Base-by-base conservation (phyloP, 2,797 vertebrate species). In the Rhincodon typus region DNA sequence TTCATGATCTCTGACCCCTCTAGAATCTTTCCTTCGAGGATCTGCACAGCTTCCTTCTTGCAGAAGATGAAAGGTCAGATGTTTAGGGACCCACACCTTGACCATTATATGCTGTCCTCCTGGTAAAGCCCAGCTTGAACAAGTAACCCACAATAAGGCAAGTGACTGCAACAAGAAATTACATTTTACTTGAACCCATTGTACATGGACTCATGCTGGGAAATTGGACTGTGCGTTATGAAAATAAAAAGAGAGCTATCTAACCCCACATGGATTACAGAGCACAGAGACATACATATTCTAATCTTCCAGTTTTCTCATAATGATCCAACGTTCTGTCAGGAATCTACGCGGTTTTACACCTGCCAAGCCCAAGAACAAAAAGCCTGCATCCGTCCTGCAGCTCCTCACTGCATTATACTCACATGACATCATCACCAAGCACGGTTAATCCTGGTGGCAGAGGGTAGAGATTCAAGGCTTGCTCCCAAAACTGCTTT, bases 391-490 rank as follows among this genome's bases (percentile, higher is more conserved):
- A 46, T 53, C 42, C 94, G 70, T 53, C 1, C 57, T 62, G 57
- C 57, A 62, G 57, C 57, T 62, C 12, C 38, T 42, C n/a, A 1
- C 87, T 25, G 5, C 8, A 10, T 25, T 90, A 96, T 91, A 98
- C 99, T 98, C 96, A 99, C 99, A 96, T 72, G 72, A 98, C 96
- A 15, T 98, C 97, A 0, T 98, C 97, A 2, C 97, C 97, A 95
- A 99, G 97, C 3, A 97, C 96, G 8, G 93, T 95, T 42, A 98
- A 94, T n/a, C 96, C 97, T 0, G 96, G 86, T 95, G 98, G 96
- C 25, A 97, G 96, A 0, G 99, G 98, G 95, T 98, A 97, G 62
- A 98, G 96, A 67, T 96, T 7, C 0, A 98, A 97, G 66, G 98
- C 97, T 96, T 98, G 98, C 66, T 97, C 97, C 99, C 99, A 99